Evolutionary conservation across 2,888 invertebrate species (phyloP).

Genomic region (Priocnemis perturbator): DNA sequence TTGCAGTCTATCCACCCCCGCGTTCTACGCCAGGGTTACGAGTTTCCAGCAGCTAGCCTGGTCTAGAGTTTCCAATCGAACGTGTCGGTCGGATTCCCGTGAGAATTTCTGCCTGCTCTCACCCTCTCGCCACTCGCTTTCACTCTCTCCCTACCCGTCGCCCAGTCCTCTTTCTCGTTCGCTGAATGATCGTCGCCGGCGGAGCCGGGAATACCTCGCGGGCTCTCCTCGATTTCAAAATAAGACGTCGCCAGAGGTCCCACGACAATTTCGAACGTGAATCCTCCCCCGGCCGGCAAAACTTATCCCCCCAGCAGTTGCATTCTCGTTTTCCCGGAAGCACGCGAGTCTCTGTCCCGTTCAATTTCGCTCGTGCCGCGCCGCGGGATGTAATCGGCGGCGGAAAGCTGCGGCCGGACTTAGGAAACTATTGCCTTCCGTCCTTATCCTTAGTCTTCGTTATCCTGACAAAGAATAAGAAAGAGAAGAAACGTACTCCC

Average conservation of each 20-base stretch:
- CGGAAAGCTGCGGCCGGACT: slow-evolving; percentile 42
- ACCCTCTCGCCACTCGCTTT: slow-evolving; percentile 8
- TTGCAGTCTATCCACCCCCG: too few relatives aligned
- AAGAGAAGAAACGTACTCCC: too few relatives aligned
- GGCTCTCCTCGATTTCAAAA: slow-evolving; percentile 28
- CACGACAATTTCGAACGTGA: slow-evolving; percentile 35
- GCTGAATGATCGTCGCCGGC: background rate
- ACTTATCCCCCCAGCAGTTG: slow-evolving; percentile 12
- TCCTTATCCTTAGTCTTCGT: too few relatives aligned
- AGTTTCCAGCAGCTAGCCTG: background rate
- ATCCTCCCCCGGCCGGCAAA: slow-evolving; percentile 17
- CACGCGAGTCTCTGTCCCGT: slow-evolving; percentile 18
- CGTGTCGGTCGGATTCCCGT: background rate
- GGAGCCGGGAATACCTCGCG: background rate
- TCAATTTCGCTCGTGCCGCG: slow-evolving; percentile 42
- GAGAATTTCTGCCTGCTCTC: slow-evolving; percentile 13
- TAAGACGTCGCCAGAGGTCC: slow-evolving; percentile 29
- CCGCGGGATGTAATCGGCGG: slow-evolving; percentile 52
- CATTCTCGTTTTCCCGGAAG: background rate
- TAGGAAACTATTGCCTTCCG: too few relatives aligned
- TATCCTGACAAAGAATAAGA: too few relatives aligned
- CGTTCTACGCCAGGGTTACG: too few relatives aligned
- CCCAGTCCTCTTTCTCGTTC: background rate
- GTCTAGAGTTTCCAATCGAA: slow-evolving; percentile 10
- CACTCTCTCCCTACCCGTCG: slow-evolving; percentile 19